Evolutionary conservation across 2,888 invertebrate species (phyloP), one percentile per base, ranked within the genome.

Genomic region (Tromatobia lineatoria): DNA sequence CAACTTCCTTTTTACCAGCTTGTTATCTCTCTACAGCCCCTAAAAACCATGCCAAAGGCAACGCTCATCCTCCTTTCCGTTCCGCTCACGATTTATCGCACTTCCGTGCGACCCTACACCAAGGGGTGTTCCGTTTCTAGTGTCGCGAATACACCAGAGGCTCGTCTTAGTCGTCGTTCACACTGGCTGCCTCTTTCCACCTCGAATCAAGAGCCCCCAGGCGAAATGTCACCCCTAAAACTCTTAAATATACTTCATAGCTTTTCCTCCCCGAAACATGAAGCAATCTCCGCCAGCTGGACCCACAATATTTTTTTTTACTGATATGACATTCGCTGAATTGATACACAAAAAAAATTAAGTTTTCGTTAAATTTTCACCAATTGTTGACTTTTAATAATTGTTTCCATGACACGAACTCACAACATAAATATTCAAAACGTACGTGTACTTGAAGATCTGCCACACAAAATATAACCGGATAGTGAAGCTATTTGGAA

Each of bases 61-160:
- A 54, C 38, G 57, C 20, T 69, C 47, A 13, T 34, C 47, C 71
- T 38, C 38, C 42, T 71, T 70, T 50, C 18, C 54, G 64, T 73
- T 50, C 73, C 67, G 38, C 79, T 80, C 66, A 73, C 79, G 79
- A 80, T 80, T 80, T 75, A 47, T 67, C 45, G 67, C 67, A n/a
- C 67, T n/a, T 42, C 45, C 29, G 25, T 47, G 59, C 66, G 47
- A n/a, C 67, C 67, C 66, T 50, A 34, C 50, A 34, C 38, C 57
- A 4, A 29, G 10, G 57, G 71, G 38, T 71, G 54, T 71, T 38
- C 15, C 61, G 34, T 45, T 52, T 66, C 61, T 73, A 47, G 70
- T 71, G 61, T 73, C 67, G 64, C 59, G 75, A 69, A 80, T 74
- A 75, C 74, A 47, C 74, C 20, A 67, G 80, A 80, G 69, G 74